Evolutionary conservation across 2,888 invertebrate genomes (phyloP).

Genomic region (Cryptophagus acutangulus): DNA sequence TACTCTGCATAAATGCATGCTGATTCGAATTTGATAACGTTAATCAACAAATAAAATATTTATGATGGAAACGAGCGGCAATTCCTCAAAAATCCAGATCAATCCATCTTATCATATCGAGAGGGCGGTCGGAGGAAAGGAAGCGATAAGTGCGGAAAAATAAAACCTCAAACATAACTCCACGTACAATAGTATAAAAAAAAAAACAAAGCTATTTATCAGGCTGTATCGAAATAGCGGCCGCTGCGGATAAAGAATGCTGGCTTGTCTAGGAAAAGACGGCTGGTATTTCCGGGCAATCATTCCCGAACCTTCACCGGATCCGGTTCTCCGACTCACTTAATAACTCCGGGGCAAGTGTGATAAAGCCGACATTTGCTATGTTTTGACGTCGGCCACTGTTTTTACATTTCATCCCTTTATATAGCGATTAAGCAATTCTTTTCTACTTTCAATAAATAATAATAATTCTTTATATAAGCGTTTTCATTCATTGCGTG

Average conservation of each 20-base stretch:
- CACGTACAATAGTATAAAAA: constrained; percentile 26
- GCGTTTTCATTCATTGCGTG: too few species aligned
- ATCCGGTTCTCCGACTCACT: constrained; percentile 36
- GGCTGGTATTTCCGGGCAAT: constrained; percentile 39
- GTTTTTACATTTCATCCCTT: too few species aligned
- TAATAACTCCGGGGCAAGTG: constrained; percentile 34
- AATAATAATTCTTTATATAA: too few species aligned
- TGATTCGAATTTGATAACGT: too few species aligned
- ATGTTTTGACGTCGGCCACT: constrained; percentile 2
- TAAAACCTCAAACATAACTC: constrained; percentile 25
- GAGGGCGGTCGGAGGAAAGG: constrained; percentile 16
- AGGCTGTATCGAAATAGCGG: constrained; percentile 33
- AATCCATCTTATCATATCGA: constrained; percentile 10
- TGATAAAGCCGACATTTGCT: constrained; percentile 25
- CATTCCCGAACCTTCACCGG: constrained; percentile 33
- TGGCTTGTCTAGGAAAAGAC: constrained; percentile 33
- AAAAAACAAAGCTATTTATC: constrained; percentile 32
- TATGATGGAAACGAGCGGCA: not conserved
- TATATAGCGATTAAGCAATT: too few species aligned
- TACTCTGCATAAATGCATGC: not conserved
- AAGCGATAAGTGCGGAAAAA: constrained; percentile 23
- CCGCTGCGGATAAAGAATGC: constrained; percentile 34
- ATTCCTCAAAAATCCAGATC: constrained; percentile 8
- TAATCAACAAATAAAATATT: constrained; percentile 1
- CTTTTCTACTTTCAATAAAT: too few species aligned